Evolutionary conservation across 2,888 invertebrate species (phyloP).

Genomic region (Prostheceraeus crozeri): DNA sequence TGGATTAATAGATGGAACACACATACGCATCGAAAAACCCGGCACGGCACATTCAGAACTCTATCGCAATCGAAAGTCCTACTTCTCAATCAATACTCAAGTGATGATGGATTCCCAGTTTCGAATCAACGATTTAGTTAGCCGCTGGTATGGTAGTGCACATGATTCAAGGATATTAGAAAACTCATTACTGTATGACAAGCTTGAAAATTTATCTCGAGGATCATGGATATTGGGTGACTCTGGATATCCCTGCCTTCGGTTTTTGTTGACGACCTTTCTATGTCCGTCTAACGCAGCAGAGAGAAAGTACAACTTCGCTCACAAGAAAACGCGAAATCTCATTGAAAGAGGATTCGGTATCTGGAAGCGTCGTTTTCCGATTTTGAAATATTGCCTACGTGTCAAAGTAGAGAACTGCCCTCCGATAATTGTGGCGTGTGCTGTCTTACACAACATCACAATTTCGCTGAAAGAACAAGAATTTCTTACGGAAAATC

Average conservation of each 20-base stretch:
- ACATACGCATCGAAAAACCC: constrained; percentile 13
- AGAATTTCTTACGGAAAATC: no score
- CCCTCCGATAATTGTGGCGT: constrained; percentile 6
- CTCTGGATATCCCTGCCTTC: constrained; percentile 45
- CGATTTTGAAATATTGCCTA: constrained; percentile 34
- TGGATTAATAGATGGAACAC: constrained; percentile 14
- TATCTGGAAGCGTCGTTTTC: constrained; percentile 45
- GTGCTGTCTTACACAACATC: constrained; percentile 20
- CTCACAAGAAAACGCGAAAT: constrained; percentile 48
- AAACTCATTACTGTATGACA: constrained; percentile 7
- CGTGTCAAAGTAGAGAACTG: constrained; percentile 19
- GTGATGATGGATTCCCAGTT: no score
- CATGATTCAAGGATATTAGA: constrained; percentile 10
- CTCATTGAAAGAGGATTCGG: constrained; percentile 47
- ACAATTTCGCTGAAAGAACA: constrained; percentile 5
- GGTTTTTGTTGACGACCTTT: constrained; percentile 46
- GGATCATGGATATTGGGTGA: constrained; percentile 52
- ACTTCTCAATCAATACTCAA: constrained; percentile 2
- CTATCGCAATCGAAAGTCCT: constrained; percentile 1
- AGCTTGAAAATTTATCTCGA: no score
- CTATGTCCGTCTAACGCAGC: constrained; percentile 42
- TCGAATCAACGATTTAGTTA: neutral
- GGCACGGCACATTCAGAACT: neutral
- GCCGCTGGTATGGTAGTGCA: constrained; percentile 17
- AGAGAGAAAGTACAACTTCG: constrained; percentile 46